Percentiles rank a stretch among this genome's conserved stretches.
Evolutionary conservation across 2,797 vertebrate genomes (phyloP).

Genomic region (Pseudomugil gertrudae): DNA sequence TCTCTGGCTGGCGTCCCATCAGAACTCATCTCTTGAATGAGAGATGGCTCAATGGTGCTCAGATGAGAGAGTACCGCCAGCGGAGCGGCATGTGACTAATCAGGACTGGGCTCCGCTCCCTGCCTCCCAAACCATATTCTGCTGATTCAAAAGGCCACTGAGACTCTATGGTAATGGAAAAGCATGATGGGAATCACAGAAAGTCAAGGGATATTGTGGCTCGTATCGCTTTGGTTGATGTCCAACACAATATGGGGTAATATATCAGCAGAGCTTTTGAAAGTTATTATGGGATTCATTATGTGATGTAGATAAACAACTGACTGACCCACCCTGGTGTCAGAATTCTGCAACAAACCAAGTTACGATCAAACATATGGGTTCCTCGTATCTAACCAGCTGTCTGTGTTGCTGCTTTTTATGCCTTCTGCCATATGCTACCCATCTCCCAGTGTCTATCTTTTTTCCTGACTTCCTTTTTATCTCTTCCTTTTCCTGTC

Average conservation of each 20-base stretch:
- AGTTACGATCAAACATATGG: slow-evolving; percentile 54
- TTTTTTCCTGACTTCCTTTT: slow-evolving; percentile 45
- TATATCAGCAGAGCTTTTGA: slow-evolving; percentile 57
- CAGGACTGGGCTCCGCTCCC: slow-evolving; percentile 68
- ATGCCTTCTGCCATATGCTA: slow-evolving; percentile 54
- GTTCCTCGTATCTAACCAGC: slow-evolving; percentile 38
- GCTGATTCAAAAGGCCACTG: slow-evolving; percentile 76
- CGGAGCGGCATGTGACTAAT: slow-evolving; percentile 75
- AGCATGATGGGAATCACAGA: slow-evolving; percentile 62
- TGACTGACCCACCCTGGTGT: slow-evolving; percentile 58
- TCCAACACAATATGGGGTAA: slow-evolving; percentile 61
- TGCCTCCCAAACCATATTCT: slow-evolving; percentile 66
- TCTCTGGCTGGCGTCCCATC: slow-evolving; percentile 68
- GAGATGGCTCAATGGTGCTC: slow-evolving; percentile 69
- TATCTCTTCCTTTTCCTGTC: slow-evolving; percentile 62
- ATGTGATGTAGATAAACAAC: slow-evolving; percentile 55
- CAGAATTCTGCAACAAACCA: slow-evolving; percentile 50
- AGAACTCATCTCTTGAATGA: slow-evolving; percentile 63
- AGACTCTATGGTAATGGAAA: slow-evolving; percentile 58
- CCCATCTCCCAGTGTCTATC: slow-evolving; percentile 44
- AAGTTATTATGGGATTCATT: slow-evolving; percentile 57
- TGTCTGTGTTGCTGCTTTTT: slow-evolving; percentile 40
- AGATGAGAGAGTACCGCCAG: slow-evolving; percentile 69
- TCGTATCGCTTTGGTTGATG: slow-evolving; percentile 63
- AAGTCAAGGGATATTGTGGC: slow-evolving; percentile 55